phyloP scores from a whole-genome alignment of 1,140 invertebrate genomes.

The Anastatus disparis region DNA sequence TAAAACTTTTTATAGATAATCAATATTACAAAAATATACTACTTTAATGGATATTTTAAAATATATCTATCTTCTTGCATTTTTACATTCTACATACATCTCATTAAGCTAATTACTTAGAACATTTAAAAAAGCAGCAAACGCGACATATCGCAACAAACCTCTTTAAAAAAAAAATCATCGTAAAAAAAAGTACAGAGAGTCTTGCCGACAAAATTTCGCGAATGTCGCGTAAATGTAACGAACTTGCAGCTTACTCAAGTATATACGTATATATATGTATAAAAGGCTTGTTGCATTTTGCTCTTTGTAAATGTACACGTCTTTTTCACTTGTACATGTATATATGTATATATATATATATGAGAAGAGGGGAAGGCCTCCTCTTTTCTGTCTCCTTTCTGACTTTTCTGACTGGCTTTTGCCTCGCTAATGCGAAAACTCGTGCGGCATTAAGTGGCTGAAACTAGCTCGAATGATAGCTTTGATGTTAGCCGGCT shows the following conservation, averaged over 20 bases:
- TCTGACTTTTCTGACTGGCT: too few relatives aligned
- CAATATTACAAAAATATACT: too few relatives aligned
- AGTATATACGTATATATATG: neutral
- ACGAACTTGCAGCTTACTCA: neutral
- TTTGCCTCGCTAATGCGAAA: conserved; percentile 64
- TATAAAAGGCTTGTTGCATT: neutral
- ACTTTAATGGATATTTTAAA: too few relatives aligned
- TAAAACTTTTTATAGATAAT: too few relatives aligned
- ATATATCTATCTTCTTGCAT: too few relatives aligned
- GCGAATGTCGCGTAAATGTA: neutral
- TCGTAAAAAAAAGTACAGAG: neutral
- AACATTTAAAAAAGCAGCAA: too few relatives aligned
- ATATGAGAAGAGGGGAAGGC: neutral
- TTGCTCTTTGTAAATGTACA: neutral
- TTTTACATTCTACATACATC: too few relatives aligned
- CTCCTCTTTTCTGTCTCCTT: too few relatives aligned
- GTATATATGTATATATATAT: too few relatives aligned
- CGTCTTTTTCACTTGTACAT: neutral
- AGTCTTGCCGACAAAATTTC: conserved; percentile 2
- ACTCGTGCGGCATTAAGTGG: conserved; percentile 61
- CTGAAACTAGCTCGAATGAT: conserved; percentile 58
- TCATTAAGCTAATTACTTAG: too few relatives aligned
- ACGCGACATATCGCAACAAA: too few relatives aligned
- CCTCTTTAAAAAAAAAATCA: too few relatives aligned
- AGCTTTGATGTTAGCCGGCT: conserved; percentile 57